Base-by-base conservation (phyloP, 2,797 vertebrate genomes). In the Mionectes olivaceus region DNA sequence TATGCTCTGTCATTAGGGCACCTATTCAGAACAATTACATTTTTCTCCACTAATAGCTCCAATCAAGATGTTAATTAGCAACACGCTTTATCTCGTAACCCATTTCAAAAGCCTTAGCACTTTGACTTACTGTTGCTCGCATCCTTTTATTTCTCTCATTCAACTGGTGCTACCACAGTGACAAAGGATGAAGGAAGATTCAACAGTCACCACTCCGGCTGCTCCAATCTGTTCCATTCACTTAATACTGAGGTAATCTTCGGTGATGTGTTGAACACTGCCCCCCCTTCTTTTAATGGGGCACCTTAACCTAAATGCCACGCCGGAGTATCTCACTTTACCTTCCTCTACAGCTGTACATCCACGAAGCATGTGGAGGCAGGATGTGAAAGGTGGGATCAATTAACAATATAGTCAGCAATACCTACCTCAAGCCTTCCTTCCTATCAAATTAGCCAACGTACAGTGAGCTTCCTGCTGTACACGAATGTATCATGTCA, bases 111-210 rank as follows among this genome's bases (percentile, higher is more conserved):
- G 74, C 96, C 83, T 94, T 67, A 94, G 65, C 83, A 83, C 96
- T 95, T 97, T 60, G 97, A 99, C 99, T 99, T 99, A 99, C 99
- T 98, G 98, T 99, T 97, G 98, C 98, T 98, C 98, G 98, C 98
- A 99, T 99, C 96, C 98, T 98, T 98, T 97, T 95, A 96, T 95
- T 97, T 98, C 93, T 98, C 97, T 98, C 98, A 99, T 98, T 98
- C 98, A 99, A 97, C 97, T 98, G 97, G 97, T 95, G 97, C 97
- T 98, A 96, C 91, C 98, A 97, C 97, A 96, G 96, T 97, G 96
- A 96, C 87, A 97, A 96, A 89, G 80, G 95, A 87, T 96, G 94
- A 95, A 96, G 61, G 90, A 95, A 97, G 94, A 97, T 94, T 94
- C 93, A 96, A 87, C 87, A 97, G 94, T 91, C 97, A 94, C 95